Evolutionary conservation across 2,888 invertebrate genomes (phyloP).

Genomic region (Glomeris marginata): DNA sequence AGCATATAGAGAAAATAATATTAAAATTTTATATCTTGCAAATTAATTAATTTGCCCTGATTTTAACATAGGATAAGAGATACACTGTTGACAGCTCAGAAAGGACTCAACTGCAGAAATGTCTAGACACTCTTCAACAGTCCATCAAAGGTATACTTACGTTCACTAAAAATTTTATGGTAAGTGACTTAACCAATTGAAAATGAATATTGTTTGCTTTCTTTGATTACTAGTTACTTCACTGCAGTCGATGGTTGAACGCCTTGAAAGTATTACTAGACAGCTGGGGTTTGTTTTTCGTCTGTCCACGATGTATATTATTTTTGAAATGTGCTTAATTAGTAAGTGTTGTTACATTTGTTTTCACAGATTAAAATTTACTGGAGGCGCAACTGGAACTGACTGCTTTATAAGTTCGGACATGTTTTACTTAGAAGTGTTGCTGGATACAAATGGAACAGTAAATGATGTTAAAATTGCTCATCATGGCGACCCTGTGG

Average conservation of each 20-base stretch:
- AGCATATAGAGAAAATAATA: slow-evolving; percentile 8
- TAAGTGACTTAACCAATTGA: no score
- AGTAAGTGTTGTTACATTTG: slow-evolving; percentile 6
- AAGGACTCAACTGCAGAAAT: slow-evolving; percentile 71
- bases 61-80: slow-evolving; percentile 55
- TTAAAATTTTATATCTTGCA: slow-evolving; percentile 4
- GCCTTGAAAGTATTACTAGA: slow-evolving; percentile 75
- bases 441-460: slow-evolving; percentile 63
- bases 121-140: slow-evolving; percentile 79
- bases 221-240: slow-evolving; percentile 48
- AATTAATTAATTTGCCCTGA: neutral
- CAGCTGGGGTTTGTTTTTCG: slow-evolving; percentile 55
- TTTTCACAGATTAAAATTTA: slow-evolving; percentile 58
- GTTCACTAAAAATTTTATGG: no score
- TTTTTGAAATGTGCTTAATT: slow-evolving; percentile 4
- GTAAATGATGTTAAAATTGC: slow-evolving; percentile 83
- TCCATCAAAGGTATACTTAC: slow-evolving; percentile 70
- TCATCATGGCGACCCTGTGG: slow-evolving; percentile 61
- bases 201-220: no score
- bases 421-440: slow-evolving; percentile 89
- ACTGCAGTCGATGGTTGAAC: slow-evolving; percentile 76
- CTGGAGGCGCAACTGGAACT: slow-evolving; percentile 61
- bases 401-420: slow-evolving; percentile 85
- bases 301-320: neutral
- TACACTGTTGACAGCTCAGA: slow-evolving; percentile 74